Evolutionary conservation across 2,797 vertebrate species (phyloP).

Genomic region (Sebastes diploproa): DNA sequence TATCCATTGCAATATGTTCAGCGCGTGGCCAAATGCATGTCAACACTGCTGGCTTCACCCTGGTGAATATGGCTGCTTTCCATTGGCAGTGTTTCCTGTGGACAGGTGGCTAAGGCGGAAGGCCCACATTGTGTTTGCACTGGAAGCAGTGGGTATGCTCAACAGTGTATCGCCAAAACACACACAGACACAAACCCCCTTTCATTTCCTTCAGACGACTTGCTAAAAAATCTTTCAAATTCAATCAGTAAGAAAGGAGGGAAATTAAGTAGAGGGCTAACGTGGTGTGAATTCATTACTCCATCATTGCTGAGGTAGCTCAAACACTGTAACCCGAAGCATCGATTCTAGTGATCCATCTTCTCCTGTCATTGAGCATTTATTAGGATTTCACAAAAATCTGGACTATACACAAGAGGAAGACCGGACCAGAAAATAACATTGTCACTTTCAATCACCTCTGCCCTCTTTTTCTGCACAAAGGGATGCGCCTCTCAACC

Average conservation of each 20-base stretch:
- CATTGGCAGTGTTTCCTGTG: conserved; percentile 60
- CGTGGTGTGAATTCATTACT: conserved; percentile 71
- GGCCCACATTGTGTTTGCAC: conserved; percentile 64
- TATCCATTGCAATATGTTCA: conserved; percentile 44
- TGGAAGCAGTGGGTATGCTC: conserved; percentile 50
- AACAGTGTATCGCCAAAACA: conserved; percentile 36
- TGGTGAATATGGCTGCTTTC: conserved; percentile 62
- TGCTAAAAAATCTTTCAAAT: conserved; percentile 74
- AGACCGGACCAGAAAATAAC: conserved; percentile 64
- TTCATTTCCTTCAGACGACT: conserved; percentile 55
- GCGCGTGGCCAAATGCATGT: conserved; percentile 39
- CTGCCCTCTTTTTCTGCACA: conserved; percentile 24
- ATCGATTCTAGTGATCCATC: conserved; percentile 71
- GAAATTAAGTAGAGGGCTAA: conserved; percentile 59
- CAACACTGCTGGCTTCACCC: conserved; percentile 38
- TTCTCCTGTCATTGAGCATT: conserved; percentile 72
- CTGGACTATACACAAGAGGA: conserved; percentile 35
- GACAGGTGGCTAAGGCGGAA: conserved; percentile 74
- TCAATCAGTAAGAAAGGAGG: conserved; percentile 69
- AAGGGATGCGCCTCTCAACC: conserved; percentile 29
- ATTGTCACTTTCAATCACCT: conserved; percentile 75
- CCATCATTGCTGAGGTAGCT: conserved; percentile 57
- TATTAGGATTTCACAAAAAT: conserved; percentile 71
- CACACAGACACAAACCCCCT: conserved; percentile 31
- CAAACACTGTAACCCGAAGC: conserved; percentile 52